Evolutionary conservation across 2,888 invertebrate species (phyloP).

Genomic region (Dicyrtoma fusca): DNA sequence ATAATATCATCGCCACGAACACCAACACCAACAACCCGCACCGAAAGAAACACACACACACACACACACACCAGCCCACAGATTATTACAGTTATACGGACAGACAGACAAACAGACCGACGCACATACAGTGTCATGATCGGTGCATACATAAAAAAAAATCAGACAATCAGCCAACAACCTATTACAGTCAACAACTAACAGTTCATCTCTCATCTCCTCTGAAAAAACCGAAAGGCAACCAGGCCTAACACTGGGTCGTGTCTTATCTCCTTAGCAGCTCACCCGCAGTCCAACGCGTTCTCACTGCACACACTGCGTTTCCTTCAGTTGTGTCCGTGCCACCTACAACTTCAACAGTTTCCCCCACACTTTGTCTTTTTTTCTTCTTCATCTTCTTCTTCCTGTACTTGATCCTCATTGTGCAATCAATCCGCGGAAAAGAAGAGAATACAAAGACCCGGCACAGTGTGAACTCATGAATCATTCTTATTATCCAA

Average conservation of each 20-base stretch:
- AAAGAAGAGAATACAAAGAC: background rate
- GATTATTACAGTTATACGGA: background rate
- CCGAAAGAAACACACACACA: background rate
- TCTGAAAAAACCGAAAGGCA: no score
- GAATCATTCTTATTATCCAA: slow-evolving; percentile 18
- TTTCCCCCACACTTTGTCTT: no score
- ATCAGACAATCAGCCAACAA: no score
- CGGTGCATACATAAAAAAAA: no score
- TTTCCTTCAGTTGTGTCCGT: slow-evolving; percentile 15
- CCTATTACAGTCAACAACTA: background rate
- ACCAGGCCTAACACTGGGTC: no score
- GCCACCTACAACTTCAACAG: slow-evolving; percentile 13
- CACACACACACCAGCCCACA: background rate
- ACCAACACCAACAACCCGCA: background rate
- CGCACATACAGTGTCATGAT: no score
- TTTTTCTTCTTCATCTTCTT: background rate
- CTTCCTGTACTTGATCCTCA: background rate
- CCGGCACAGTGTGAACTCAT: slow-evolving; percentile 9
- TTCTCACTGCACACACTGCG: no score
- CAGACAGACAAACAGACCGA: background rate
- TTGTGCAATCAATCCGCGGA: no score
- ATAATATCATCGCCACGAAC: background rate
- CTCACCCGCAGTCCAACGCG: no score
- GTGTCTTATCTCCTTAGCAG: no score
- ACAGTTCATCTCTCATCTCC: slow-evolving; percentile 19